Evolutionary conservation across 2,797 vertebrate species (phyloP).

Genomic region (Anguilla megastoma): DNA sequence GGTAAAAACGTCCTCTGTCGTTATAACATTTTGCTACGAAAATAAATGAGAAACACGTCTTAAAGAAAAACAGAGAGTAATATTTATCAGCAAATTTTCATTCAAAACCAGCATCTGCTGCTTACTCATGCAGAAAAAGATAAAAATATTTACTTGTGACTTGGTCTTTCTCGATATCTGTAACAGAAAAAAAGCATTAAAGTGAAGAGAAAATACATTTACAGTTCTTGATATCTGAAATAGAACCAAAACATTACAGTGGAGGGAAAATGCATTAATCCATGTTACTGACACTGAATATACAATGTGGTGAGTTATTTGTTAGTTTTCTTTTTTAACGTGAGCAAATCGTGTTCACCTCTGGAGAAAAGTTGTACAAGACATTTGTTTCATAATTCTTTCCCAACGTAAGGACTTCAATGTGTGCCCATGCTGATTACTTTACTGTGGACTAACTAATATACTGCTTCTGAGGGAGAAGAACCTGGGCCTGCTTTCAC

Average conservation of each 20-base stretch:
- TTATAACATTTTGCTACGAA: conserved; percentile 80
- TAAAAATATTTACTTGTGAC: conserved; percentile 84
- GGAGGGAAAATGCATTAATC: not conserved
- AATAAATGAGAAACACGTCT: not conserved
- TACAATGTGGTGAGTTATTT: not conserved
- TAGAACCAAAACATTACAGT: conserved; percentile 34
- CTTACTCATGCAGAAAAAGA: not conserved
- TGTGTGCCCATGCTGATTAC: too few species aligned
- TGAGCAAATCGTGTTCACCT: not conserved
- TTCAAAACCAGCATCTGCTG: not conserved
- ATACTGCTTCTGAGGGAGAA: too few species aligned
- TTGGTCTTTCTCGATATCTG: conserved; percentile 87
- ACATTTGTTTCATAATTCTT: too few species aligned
- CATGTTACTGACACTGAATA: not conserved
- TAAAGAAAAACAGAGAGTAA: not conserved
- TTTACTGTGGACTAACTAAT: too few species aligned
- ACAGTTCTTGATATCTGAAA: not conserved
- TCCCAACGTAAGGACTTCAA: too few species aligned
- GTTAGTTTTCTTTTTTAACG: too few species aligned
- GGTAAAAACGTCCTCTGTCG: conserved; percentile 82
- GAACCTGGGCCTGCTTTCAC: too few species aligned
- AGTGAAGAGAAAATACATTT: not conserved
- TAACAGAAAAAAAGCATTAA: conserved; percentile 51
- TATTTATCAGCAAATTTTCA: not conserved
- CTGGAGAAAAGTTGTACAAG: not conserved